Conservation (phyloP, 2,797 vertebrate species). For the Centroberyx gerrardi region DNA sequence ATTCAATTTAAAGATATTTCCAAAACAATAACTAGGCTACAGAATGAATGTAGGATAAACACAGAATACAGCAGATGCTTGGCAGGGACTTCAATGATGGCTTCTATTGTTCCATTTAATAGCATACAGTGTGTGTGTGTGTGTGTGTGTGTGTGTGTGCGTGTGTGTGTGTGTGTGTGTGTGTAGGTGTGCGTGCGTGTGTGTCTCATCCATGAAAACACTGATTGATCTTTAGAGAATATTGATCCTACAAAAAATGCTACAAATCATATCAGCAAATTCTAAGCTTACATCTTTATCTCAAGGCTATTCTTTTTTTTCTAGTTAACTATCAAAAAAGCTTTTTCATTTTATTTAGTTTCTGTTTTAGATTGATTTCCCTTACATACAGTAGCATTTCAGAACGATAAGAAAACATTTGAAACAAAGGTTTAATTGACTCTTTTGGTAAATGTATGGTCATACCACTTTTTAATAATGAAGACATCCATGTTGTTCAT, state of each 20-base stretch:
- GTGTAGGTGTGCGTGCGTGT: neutral
- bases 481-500: neutral
- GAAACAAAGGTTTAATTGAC: too few species aligned
- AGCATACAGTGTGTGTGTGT: neutral
- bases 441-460: too few species aligned
- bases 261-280: neutral
- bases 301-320: too few species aligned
- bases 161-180: slow-evolving; percentile 1
- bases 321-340: neutral
- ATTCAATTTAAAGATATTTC: neutral
- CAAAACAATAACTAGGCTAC: too few species aligned
- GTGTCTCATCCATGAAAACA: neutral
- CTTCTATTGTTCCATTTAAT: neutral
- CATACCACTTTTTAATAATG: neutral
- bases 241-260: neutral
- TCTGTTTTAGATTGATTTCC: neutral
- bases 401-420: too few species aligned
- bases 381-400: neutral
- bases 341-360: neutral
- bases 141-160: neutral
- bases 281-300: neutral
- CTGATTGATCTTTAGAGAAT: neutral
- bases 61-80: neutral
- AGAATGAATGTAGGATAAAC: too few species aligned
- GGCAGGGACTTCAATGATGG: neutral